Evolutionary conservation across 2,113 vertebrate genomes (phyloP).

Genomic region (Protobothrops mucrosquamatus): DNA sequence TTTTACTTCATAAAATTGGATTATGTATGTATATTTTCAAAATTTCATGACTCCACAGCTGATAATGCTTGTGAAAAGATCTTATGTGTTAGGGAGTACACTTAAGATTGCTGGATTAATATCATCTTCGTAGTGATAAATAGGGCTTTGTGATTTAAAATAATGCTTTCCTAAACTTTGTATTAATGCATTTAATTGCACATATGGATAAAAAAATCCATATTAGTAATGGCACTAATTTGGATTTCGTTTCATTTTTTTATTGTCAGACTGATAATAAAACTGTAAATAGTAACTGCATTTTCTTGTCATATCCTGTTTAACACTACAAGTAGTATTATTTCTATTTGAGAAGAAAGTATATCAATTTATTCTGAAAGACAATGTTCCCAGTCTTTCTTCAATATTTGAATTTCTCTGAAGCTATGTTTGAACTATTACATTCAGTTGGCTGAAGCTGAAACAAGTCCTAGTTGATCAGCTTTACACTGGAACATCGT

Average conservation of each 20-base stretch:
- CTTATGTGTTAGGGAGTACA: neutral
- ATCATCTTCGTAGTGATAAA: neutral
- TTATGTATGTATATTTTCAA: neutral
- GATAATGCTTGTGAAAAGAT: neutral
- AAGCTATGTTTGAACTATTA: neutral
- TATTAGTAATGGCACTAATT: neutral
- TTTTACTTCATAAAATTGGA: neutral
- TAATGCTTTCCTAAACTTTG: neutral
- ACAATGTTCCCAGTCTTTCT: neutral
- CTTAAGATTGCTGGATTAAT: neutral
- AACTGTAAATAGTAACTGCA: neutral
- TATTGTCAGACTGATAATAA: neutral
- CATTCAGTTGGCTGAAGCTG: neutral
- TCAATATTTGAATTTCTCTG: neutral
- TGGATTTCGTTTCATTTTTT: neutral
- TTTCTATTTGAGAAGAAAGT: neutral
- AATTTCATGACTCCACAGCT: accelerated
- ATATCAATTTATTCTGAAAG: neutral
- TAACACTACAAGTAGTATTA: neutral
- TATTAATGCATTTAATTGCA: neutral
- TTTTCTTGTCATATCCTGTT: neutral
- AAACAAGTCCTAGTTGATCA: neutral
- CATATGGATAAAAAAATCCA: accelerated
- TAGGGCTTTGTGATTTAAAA: neutral
- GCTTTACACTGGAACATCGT: neutral